A percentile compares a stretch with the other conserved stretches of the same genome.
Conservation (phyloP, 2,113 vertebrate species). For the Nothocercus julius region DNA sequence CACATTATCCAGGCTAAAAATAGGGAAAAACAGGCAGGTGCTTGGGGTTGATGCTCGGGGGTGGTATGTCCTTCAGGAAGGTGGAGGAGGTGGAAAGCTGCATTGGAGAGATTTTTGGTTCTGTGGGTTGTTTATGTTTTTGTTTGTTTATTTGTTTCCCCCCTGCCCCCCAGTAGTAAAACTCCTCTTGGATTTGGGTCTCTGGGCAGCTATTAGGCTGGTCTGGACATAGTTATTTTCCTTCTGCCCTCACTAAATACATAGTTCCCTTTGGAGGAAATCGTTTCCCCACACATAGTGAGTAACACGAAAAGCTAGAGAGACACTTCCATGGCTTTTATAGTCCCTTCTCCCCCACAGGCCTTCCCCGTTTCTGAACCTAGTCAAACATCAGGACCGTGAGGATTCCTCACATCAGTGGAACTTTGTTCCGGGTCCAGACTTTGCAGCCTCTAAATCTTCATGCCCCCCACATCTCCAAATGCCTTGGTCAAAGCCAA, state of each 20-base stretch:
- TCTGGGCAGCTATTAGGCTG: neutral
- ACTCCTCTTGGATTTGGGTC: neutral
- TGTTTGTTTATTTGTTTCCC: neutral
- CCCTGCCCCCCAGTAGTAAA: neutral
- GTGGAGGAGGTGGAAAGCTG: no score
- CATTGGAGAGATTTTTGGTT: neutral
- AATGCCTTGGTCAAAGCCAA: neutral
- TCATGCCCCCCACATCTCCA: neutral
- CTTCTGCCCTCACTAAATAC: neutral
- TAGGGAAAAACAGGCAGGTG: neutral
- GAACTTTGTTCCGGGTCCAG: neutral
- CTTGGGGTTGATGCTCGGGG: neutral
- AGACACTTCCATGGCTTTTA: neutral
- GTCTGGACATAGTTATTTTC: neutral
- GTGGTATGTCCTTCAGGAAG: no score
- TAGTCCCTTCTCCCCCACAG: no score
- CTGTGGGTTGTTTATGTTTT: neutral
- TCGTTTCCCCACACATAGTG: neutral
- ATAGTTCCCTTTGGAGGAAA: neutral
- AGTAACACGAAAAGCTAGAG: neutral
- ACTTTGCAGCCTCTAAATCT: neutral
- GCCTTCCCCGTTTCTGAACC: neutral
- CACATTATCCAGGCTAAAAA: fast-evolving
- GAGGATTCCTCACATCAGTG: neutral
- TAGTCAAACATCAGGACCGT: neutral